These are phyloP conservation scores for Hypomecis punctinalis DNA, from an alignment of 2,888 invertebrate species.

Conservation along the genomic window DNA sequence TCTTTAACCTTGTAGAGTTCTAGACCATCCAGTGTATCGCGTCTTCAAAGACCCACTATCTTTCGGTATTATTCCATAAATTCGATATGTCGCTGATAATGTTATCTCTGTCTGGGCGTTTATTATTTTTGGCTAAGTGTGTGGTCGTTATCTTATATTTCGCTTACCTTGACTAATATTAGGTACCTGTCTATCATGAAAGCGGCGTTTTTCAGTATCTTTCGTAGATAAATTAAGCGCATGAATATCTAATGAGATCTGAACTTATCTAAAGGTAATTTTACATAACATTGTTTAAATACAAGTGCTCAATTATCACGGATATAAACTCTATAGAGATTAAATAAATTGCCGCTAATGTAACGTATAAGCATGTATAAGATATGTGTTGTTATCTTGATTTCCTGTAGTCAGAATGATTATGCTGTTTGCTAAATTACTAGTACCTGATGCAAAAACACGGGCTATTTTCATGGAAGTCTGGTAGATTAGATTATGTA, in stretches of 20 bases:
- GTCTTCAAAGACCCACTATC: constrained; percentile 31
- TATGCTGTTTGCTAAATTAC: constrained; percentile 5
- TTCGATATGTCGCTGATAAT: constrained; percentile 35
- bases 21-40: constrained; percentile 18
- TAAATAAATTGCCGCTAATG: not conserved
- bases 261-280: no score
- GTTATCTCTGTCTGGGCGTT: constrained; percentile 34
- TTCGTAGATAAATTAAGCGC: not conserved
- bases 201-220: not conserved
- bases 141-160: constrained; percentile 24
- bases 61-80: constrained; percentile 35
- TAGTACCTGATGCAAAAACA: not conserved
- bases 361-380: not conserved
- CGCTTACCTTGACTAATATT: constrained; percentile 15
- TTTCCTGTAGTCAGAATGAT: constrained; percentile 9
- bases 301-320: no score
- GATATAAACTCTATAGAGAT: no score
- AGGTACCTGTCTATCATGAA: constrained; percentile 8
- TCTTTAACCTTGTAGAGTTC: constrained; percentile 10
- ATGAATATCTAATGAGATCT: no score
- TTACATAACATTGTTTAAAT: no score
- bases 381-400: not conserved
- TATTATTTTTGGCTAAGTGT: constrained; percentile 34
- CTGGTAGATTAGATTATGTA: not conserved
- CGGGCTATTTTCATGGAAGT: not conserved